A percentile compares a stretch with the other conserved stretches of the same genome.
Conservation (phyloP, 2,797 vertebrate genomes). For the Microcaecilia unicolor region DNA sequence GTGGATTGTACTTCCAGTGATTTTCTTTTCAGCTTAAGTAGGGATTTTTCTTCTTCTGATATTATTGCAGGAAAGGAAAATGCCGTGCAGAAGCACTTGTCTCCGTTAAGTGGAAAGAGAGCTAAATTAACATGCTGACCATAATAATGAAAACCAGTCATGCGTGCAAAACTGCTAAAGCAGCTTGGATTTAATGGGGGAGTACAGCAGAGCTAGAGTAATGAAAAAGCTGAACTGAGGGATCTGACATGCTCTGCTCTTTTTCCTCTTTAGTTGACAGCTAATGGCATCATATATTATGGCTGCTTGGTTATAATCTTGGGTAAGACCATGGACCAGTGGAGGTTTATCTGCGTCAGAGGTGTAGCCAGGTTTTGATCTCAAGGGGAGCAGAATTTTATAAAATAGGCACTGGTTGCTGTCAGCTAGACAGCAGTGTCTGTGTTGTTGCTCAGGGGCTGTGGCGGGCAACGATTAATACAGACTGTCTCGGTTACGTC, state of each 20-base stretch:
- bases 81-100: not conserved
- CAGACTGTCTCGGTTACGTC: too few relatives aligned
- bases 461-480: too few relatives aligned
- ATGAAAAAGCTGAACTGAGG: not conserved
- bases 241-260: not conserved
- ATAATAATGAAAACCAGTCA: not conserved
- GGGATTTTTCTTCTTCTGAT: not conserved
- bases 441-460: too few relatives aligned
- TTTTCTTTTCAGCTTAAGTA: not conserved
- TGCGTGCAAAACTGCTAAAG: not conserved
- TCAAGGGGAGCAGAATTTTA: too few relatives aligned
- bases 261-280: not conserved
- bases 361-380: too few relatives aligned
- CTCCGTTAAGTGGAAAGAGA: not conserved
- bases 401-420: too few relatives aligned
- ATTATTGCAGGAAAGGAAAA: not conserved
- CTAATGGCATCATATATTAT: not conserved
- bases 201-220: not conserved
- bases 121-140: not conserved
- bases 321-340: not conserved
- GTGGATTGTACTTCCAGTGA: too few relatives aligned
- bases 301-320: not conserved
- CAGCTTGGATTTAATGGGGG: not conserved
- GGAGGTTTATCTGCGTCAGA: not conserved
- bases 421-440: too few relatives aligned